Evolutionary conservation across 2,113 vertebrate genomes (phyloP).

Genomic region (Odocoileus virginianus): DNA sequence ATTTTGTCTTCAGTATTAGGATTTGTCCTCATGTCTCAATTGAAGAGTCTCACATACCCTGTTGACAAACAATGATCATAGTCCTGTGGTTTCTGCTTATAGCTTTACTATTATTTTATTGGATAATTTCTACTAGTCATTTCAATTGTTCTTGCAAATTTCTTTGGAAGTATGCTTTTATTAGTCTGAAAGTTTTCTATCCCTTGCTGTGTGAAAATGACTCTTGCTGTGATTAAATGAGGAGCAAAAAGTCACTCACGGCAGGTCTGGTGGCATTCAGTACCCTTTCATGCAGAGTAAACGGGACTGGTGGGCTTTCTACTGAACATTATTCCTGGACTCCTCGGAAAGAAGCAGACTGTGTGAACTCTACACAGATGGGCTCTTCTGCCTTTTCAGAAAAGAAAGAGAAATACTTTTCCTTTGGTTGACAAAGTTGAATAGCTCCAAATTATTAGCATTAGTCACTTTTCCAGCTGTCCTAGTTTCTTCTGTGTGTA

Average conservation of each 20-base stretch:
- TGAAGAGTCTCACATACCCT: neutral
- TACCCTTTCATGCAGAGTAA: slow-evolving; percentile 34
- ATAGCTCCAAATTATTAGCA: neutral
- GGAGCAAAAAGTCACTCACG: slow-evolving; percentile 39
- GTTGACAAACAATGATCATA: neutral
- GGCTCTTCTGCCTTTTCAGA: neutral
- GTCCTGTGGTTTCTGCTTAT: slow-evolving; percentile 26
- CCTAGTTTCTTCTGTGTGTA: neutral
- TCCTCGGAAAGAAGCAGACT: neutral
- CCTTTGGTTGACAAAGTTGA: slow-evolving; percentile 33
- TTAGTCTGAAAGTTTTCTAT: slow-evolving; percentile 9
- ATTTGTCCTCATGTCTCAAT: neutral
- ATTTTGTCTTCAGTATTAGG: neutral
- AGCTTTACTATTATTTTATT: neutral
- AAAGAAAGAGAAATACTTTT: slow-evolving; percentile 5
- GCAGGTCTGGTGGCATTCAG: slow-evolving; percentile 10
- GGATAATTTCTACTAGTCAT: slow-evolving; percentile 22
- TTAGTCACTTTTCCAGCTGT: slow-evolving; percentile 18
- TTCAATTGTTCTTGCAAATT: slow-evolving; percentile 36
- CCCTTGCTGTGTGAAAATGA: neutral
- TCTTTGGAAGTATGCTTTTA: slow-evolving; percentile 39
- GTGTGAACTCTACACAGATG: slow-evolving; percentile 1
- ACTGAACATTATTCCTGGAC: slow-evolving; percentile 9
- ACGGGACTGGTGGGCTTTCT: slow-evolving; percentile 18
- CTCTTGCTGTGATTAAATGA: slow-evolving; percentile 48